These are phyloP conservation scores for Leptinotarsa haldemani DNA, from an alignment of 2,888 invertebrate species.

Conservation along the genomic window DNA sequence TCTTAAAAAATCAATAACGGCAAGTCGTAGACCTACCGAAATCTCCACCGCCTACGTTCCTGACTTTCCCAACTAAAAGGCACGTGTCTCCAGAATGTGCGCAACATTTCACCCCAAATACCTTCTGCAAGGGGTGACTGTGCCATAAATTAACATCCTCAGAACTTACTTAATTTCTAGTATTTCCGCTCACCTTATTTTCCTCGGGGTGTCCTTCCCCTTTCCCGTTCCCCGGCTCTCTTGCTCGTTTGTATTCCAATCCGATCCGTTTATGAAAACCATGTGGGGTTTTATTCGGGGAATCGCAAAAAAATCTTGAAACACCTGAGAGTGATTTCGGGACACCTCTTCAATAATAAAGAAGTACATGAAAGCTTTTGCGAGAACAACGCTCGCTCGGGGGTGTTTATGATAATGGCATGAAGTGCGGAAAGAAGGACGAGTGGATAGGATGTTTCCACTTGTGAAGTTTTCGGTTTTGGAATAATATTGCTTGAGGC, in stretches of 20 bases:
- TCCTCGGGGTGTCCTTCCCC: constrained; percentile 5
- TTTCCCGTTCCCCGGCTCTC: not conserved
- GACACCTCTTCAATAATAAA: constrained; percentile 37
- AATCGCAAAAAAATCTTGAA: constrained; percentile 18
- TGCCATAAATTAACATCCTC: constrained; percentile 40
- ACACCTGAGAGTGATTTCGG: constrained; percentile 26
- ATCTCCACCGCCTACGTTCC: not conserved
- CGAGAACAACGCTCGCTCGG: not conserved
- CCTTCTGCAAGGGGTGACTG: constrained; percentile 25
- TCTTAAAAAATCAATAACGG: not conserved
- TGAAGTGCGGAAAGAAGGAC: constrained; percentile 7
- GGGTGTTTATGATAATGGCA: constrained; percentile 26
- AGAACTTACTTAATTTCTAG: constrained; percentile 38
- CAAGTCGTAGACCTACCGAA: not conserved
- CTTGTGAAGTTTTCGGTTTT: constrained; percentile 11
- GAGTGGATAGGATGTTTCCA: constrained; percentile 9
- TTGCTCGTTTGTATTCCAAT: not conserved
- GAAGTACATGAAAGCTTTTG: constrained; percentile 21
- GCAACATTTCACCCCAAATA: constrained; percentile 28
- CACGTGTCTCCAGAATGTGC: constrained; percentile 24
- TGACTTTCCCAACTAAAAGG: constrained; percentile 17
- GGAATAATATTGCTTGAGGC: constrained; percentile 4
- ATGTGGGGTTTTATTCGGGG: constrained; percentile 8
- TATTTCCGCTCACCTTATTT: constrained; percentile 34
- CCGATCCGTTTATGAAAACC: constrained; percentile 4